Percentiles rank a stretch among this genome's conserved stretches.
phyloP scores from a whole-genome alignment of 2,888 invertebrate species.

The Platycheirus rosarum region DNA sequence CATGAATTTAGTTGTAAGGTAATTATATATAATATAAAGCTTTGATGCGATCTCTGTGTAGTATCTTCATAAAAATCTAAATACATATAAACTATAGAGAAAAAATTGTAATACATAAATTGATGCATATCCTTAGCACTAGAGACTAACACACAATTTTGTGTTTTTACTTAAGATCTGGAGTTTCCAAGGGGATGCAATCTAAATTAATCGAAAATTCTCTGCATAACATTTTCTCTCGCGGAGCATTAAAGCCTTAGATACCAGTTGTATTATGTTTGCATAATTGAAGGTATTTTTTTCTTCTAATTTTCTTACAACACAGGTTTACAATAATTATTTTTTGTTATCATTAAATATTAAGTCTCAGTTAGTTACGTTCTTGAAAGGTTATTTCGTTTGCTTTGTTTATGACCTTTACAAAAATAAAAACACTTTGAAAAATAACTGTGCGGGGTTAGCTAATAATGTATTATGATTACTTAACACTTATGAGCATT shows the following conservation, averaged over 20 bases:
- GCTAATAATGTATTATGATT: conserved; percentile 11
- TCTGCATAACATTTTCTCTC: conserved; percentile 6
- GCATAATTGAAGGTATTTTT: conserved; percentile 23
- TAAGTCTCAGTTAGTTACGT: conserved; percentile 67
- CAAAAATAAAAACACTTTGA: conserved; percentile 37
- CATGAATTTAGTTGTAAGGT: conserved; percentile 35
- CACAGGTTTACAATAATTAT: conserved; percentile 55
- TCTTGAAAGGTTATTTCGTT: conserved; percentile 30
- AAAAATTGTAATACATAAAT: conserved; percentile 43
- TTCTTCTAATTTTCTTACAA: conserved; percentile 24
- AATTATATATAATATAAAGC: conserved; percentile 66
- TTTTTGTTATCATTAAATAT: conserved; percentile 42
- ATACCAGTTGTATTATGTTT: conserved; percentile 29
- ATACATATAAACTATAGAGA: neutral
- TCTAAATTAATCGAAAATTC: conserved; percentile 15
- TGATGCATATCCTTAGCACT: conserved; percentile 42
- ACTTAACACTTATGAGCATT: conserved; percentile 83
- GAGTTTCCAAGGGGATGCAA: conserved; percentile 24
- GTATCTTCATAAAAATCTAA: conserved; percentile 50
- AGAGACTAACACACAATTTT: conserved; percentile 40
- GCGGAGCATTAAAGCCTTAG: conserved; percentile 31
- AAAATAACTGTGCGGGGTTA: conserved; percentile 53
- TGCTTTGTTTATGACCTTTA: conserved; percentile 27
- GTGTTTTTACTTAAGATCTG: conserved; percentile 11
- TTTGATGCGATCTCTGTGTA: conserved; percentile 67